Base-by-base conservation (phyloP, 2,888 invertebrate genomes). In the Antheraea yamamai region DNA sequence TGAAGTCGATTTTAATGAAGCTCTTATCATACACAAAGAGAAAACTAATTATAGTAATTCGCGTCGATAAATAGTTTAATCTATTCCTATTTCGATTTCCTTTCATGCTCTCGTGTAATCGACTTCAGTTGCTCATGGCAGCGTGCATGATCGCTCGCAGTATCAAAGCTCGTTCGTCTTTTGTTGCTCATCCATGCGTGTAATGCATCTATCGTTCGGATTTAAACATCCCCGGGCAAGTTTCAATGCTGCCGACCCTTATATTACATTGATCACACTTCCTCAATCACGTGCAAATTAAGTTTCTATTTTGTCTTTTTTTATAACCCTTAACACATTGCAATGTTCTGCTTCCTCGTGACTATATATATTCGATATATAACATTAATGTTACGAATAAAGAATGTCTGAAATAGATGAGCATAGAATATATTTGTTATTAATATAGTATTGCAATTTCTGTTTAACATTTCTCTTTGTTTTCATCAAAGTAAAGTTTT, bases 21-120 rank as follows among this genome's bases (percentile, higher is more conserved):
- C 52, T 79, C 80, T 75, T 10, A 14, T 12, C 10, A 61, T 77
- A 80, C 80, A 83, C 83, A 84, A 85, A 85, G 12, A 64, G 23
- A 64, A 64, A 64, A 64, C 8, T n/a, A 58, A 20, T 58, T n/a
- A 58, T n/a, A 64, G 64, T 23, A 64, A 64, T 64, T 26, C 23
- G 26, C 23, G 4, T 26, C 64, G 20, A 66, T 30, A 66, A 4
- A 16, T 16, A 2, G 64, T 30, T 66, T 66, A 30, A 30, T 23
- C 7, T 61, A 61, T 23, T 61, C 30, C 16, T 30, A 66, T 66
- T 66, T 66, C 30, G 16, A 30, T 30, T 66, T 18, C 30, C 26
- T 66, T 30, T 66, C 12, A 61, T 30, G n/a, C n/a, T 23, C 61
- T 23, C 20, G 16, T 64, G n/a, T 70, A 39, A 39, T 70, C 70